Base-by-base conservation (phyloP, 1,140 invertebrate genomes). In the Monochamus saltuarius region DNA sequence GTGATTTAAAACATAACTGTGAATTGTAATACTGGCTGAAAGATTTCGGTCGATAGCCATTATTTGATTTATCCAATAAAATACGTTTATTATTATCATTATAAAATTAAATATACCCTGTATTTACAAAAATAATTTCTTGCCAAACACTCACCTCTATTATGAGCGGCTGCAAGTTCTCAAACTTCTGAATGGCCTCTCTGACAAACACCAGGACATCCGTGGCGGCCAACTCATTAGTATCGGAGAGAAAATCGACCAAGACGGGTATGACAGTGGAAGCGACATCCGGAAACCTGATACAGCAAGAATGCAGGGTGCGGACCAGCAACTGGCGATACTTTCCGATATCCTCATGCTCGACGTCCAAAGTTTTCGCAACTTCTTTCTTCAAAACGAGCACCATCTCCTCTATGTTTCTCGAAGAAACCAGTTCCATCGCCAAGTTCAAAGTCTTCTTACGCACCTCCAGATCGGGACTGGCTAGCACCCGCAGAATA, bases 261-360 rank as follows among this genome's bases (percentile, higher is more conserved):
- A 99, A 80, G 38, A 98, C 92, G 34, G 94, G 96, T 66, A 99
- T 95, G 46, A 99, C 94, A 55, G 89, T 89, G 47, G 84, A 84
- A 14, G 96, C 95, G 51, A 99, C 95, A 79, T 99, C 97, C 2
- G 97, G 96, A 80, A 99, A 99, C 83, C 95, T 98, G 63, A 99
- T 94, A 56, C 92, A 95, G 73, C 95, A 97, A 10, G 91, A 84
- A 79, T 99, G 97, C 55, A 99, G 77, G 7, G 96, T 99, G 57
- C 94, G 84, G 29, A 99, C 97, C 11, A 99, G 81, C 43, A 98
- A 82, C 78, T 99, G 97, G 0, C 96, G 83, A 75, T 99, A 99
- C 79, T 94, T 96, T 29, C 92, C 94, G 34, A 93, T 91, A 74
- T 98, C 92, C 78, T 98, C 97, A 73, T 97, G 93, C 75, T 97